Evolutionary conservation across 35 echinoderm and acorn worm genomes (phyloP).

Genomic region (Chiridota heheva): DNA sequence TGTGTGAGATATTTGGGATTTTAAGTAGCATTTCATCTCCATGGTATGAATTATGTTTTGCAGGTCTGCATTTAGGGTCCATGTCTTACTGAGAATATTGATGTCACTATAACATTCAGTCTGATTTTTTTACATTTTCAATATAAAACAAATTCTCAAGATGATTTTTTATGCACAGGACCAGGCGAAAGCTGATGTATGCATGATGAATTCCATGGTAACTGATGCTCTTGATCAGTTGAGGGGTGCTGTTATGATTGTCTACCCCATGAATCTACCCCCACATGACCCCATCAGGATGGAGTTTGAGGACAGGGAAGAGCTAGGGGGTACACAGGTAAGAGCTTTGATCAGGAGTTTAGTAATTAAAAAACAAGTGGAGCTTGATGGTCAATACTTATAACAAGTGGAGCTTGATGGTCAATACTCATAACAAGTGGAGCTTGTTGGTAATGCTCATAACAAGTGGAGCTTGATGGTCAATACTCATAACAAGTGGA

Average conservation of each 20-base stretch:
- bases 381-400: no score
- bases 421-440: no score
- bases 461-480: no score
- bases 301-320: conserved; percentile 91
- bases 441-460: no score
- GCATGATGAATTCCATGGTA: conserved; percentile 73
- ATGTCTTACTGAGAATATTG: no score
- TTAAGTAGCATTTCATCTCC: no score
- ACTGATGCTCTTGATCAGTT: conserved; percentile 89
- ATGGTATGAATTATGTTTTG: no score
- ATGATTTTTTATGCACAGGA: conserved; percentile 50
- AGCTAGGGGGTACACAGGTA: conserved; percentile 91
- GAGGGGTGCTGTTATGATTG: conserved; percentile 88
- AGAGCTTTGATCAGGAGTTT: background rate
- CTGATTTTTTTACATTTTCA: background rate
- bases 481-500: no score
- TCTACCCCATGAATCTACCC: conserved; percentile 95
- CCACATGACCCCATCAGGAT: conserved; percentile 94
- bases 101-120: background rate
- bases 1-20: no score
- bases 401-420: no score
- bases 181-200: conserved; percentile 79
- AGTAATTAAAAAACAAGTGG: no score
- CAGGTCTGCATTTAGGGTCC: no score
- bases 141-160: background rate